These are phyloP conservation scores for Manis javanica DNA, from an alignment of 2,797 vertebrate genomes.

Conservation along the genomic window DNA sequence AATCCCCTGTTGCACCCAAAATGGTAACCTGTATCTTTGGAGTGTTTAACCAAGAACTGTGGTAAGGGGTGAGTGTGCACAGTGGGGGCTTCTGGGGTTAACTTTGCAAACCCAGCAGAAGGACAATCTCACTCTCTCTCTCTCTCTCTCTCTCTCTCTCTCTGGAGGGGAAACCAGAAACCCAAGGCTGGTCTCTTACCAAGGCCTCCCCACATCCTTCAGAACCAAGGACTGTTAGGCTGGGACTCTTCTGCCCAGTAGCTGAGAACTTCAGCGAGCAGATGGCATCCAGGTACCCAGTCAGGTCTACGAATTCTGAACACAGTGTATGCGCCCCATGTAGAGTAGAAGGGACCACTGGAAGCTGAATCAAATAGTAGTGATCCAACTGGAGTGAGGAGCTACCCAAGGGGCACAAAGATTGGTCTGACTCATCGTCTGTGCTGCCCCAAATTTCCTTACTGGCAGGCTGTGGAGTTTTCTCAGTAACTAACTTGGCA, in stretches of 20 bases:
- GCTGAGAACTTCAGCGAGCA: neutral
- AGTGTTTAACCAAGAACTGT: neutral
- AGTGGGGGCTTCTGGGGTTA: neutral
- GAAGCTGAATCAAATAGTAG: constrained; percentile 7
- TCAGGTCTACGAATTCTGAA: neutral
- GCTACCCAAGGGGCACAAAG: constrained; percentile 76
- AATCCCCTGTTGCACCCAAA: neutral
- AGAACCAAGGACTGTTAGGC: neutral
- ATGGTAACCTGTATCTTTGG: neutral
- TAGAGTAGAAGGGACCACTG: constrained; percentile 54
- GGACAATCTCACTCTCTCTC: neutral
- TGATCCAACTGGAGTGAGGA: constrained; percentile 10
- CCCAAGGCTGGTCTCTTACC: neutral
- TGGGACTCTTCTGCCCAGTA: neutral
- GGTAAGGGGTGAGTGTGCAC: neutral
- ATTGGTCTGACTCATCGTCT: constrained; percentile 73
- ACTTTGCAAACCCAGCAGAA: neutral
- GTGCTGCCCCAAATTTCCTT: constrained; percentile 71
- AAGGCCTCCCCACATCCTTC: neutral
- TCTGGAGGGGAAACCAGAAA: neutral
- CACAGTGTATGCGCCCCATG: constrained; percentile 7
- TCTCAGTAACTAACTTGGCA: constrained; percentile 80
- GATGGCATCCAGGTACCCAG: neutral
- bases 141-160: neutral
- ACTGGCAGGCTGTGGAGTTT: constrained; percentile 69